Evolutionary conservation across 2,888 invertebrate species (phyloP).

Genomic region (Megalurothrips usitatus): DNA sequence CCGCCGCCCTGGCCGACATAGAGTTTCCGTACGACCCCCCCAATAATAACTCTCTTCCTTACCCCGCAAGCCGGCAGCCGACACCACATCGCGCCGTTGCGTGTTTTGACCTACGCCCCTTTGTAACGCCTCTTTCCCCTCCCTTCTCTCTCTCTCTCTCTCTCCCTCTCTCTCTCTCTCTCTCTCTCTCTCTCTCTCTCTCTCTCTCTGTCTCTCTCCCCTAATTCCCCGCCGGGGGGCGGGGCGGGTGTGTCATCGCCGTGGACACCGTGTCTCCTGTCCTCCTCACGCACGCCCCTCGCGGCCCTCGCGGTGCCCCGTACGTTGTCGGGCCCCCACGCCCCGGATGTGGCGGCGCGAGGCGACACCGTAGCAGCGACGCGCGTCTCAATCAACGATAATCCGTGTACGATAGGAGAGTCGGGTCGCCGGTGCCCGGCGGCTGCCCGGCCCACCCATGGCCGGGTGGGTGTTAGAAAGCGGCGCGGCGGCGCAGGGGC

Average conservation of each 20-base stretch:
- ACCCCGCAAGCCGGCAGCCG: too few species aligned
- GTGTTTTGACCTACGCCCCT: too few species aligned
- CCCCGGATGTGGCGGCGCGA: slow-evolving; percentile 8
- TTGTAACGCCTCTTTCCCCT: neutral
- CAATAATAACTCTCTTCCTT: too few species aligned
- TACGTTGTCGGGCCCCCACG: neutral
- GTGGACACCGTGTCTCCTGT: neutral
- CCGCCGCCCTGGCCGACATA: too few species aligned
- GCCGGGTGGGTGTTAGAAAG: neutral
- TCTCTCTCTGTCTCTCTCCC: neutral
- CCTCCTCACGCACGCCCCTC: neutral
- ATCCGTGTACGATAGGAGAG: neutral
- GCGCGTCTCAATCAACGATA: neutral
- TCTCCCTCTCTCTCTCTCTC: neutral
- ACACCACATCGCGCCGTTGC: too few species aligned
- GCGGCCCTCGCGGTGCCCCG: too few species aligned
- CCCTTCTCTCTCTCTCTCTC: neutral
- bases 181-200: neutral
- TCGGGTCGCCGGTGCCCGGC: neutral
- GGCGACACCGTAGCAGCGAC: neutral
- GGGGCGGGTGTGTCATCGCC: neutral
- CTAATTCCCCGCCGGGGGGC: neutral
- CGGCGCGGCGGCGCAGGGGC: too few species aligned
- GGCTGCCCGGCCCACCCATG: neutral
- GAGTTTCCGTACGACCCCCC: too few species aligned